phyloP scores from a whole-genome alignment of 2,888 invertebrate genomes.

The Diloba caeruleocephala region DNA sequence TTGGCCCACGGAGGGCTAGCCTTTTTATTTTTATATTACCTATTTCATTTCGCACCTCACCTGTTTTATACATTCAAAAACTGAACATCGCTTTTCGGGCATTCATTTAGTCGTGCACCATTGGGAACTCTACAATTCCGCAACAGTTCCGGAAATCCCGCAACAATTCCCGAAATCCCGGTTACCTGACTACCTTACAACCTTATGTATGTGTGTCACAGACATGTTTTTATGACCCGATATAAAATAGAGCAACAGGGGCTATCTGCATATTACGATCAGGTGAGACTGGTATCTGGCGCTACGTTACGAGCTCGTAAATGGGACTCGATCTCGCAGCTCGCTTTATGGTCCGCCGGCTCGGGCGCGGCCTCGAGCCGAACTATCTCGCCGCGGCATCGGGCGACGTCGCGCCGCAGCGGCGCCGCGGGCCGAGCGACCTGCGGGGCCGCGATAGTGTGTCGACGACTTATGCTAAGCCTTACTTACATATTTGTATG shows the following conservation, averaged over 20 bases:
- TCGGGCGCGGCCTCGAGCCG: no score
- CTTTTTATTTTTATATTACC: no score
- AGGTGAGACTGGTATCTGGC: conserved; percentile 25
- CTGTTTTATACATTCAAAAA: no score
- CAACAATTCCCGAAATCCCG: no score
- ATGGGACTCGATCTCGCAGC: conserved; percentile 15
- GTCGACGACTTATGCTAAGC: not conserved
- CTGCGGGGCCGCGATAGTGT: not conserved
- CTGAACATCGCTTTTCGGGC: no score
- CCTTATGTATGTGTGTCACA: not conserved
- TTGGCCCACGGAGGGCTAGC: no score
- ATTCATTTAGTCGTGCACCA: no score
- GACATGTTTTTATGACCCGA: conserved; percentile 26
- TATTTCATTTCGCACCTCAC: no score
- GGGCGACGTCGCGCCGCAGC: not conserved
- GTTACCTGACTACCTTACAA: no score
- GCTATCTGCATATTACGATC: conserved; percentile 42
- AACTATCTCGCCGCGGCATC: conserved; percentile 29
- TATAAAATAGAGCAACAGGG: conserved; percentile 28
- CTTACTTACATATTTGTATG: no score
- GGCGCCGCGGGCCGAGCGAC: not conserved
- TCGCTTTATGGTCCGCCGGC: not conserved
- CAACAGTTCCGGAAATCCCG: no score
- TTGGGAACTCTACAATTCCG: no score
- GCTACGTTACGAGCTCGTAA: conserved; percentile 34